Evolutionary conservation across 1,140 invertebrate species (phyloP), one percentile per base, ranked within the genome.

Genomic region (Ceratoteleas bidentatus): DNA sequence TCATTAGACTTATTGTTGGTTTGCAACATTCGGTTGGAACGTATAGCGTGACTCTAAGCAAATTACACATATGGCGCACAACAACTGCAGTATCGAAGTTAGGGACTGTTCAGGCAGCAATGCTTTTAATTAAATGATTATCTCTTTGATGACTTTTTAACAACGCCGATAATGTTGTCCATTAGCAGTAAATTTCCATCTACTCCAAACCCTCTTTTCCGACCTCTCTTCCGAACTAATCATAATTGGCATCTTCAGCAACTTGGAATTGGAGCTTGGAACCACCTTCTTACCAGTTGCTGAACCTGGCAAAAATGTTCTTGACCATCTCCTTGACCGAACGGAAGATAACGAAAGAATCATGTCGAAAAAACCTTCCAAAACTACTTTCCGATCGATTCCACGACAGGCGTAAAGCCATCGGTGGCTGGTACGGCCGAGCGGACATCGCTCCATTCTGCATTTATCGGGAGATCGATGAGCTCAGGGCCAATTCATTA

Each of bases 391-490:
- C 81, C 85, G 79, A 87, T 87, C 84, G 82, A 89, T 90, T 84
- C 85, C 76, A 87, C 82, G 86, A 87, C 80, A 83, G 85, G 73
- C 61, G 58, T 78, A 85, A 85, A 85, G 80, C 81, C 75, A 86
- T 86, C 84, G 86, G 89, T 89, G 88, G 82, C 89, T 89, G 89
- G 89, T 74, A 90, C 89, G 84, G 78, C 74, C 77, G 57, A 82
- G 76, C 79, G 77, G 83, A 86, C 87, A 82, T 88, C 88, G 61
- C 73, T 74, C 81, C 81, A 66, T 86, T 81, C 81, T 83, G 79
- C 70, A 87, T 89, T 75, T 87, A 87, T 85, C 80, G 60, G 61
- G 75, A 87, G 81, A 88, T 88, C 86, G 85, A 87, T 86, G 84
- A 80, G 66, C 81, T 75, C 84, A 84, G 58, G 83, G 85, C 82